A percentile compares a stretch with the other conserved stretches of the same genome.
Evolutionary conservation across 1,140 invertebrate species (phyloP).

Genomic region (Polypedilum pembai): DNA sequence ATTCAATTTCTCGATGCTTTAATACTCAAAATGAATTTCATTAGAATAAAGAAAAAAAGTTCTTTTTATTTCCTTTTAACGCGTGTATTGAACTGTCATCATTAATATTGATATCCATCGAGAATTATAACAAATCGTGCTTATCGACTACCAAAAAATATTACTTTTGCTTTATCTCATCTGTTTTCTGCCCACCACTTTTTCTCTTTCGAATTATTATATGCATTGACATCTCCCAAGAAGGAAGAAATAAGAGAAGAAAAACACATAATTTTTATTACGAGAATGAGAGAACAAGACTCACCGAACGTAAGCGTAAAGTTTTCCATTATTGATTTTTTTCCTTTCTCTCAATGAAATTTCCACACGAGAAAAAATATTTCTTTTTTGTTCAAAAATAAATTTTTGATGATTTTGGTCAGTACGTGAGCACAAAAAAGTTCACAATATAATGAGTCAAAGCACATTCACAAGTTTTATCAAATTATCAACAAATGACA

Average conservation of each 20-base stretch:
- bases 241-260: too few relatives aligned
- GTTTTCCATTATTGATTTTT: conserved; percentile 28
- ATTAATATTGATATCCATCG: neutral
- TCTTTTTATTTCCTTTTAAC: too few relatives aligned
- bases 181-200: neutral
- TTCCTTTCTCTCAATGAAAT: conserved; percentile 16
- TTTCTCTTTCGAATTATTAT: neutral
- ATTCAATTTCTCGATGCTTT: too few relatives aligned
- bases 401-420: neutral
- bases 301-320: conserved; percentile 25
- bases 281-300: neutral
- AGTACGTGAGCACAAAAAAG: neutral
- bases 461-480: neutral
- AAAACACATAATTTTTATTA: neutral
- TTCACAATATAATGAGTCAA: conserved; percentile 2
- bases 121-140: neutral
- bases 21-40: too few relatives aligned
- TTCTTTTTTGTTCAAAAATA: neutral
- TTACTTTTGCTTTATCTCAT: neutral
- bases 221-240: neutral
- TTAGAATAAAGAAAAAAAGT: too few relatives aligned
- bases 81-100: neutral
- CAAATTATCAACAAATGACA: neutral
- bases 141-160: neutral
- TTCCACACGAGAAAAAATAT: conserved; percentile 18